Base-by-base conservation (phyloP, 2,113 vertebrate species). In the Nibea albiflora region DNA sequence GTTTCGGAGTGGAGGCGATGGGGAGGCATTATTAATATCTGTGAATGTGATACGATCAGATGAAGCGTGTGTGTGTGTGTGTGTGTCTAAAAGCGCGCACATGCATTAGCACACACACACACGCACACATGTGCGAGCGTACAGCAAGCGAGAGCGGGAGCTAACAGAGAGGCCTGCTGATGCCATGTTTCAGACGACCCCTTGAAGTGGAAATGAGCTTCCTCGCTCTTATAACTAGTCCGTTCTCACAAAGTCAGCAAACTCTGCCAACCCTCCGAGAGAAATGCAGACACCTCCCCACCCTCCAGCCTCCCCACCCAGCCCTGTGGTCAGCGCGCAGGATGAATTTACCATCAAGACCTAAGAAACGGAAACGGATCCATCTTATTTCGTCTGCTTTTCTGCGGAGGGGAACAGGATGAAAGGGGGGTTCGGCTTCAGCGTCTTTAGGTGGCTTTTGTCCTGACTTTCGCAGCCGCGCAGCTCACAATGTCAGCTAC, bases 121-220 rank as follows among this genome's bases (percentile, higher is more conserved):
- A 15, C 16, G 12, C 22, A 11, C 54, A 16, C 7, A 12, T 5
- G 19, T 15, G 35, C 4, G 16, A 65, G 64, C 17, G 56, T 63
- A 16, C 24, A 68, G 70, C 22, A 35, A 35, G 31, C 31, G 31
- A 35, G 24, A 74, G 76, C 67, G 16, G 66, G 54, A 63, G 85
- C 80, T 79, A 84, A 75, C 83, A 81, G 82, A 88, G 83, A 90
- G 89, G 88, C 86, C 90, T 94, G 94, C 94, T 94, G 94, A 95
- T 94, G 93, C 93, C 88, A 92, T 91, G 92, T 91, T 92, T 93
- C 91, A 93, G 90, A 85, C 88, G 81, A 90, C 88, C 89, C 89
- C 92, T 94, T 94, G 93, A 95, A 94, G 93, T 94, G 93, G 92
- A 94, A 95, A 94, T 94, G 84, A 95, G 93, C 85, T 90, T 89